Base-by-base conservation (phyloP, 1,140 invertebrate genomes). In the Epicauta chinensis region DNA sequence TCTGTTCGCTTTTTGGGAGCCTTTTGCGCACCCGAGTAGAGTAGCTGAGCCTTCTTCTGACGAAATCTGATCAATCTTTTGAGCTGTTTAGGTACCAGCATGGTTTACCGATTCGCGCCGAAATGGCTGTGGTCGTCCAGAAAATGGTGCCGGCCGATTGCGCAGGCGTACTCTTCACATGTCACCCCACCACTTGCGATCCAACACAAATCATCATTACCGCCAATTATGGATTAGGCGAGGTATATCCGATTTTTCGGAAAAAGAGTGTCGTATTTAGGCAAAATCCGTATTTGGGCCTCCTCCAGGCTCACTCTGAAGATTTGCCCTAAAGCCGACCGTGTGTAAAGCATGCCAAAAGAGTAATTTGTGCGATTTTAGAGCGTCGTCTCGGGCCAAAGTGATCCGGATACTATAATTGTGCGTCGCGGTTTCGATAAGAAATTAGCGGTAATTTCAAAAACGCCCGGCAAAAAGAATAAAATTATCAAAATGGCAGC, bases 81-180 rank as follows among this genome's bases (percentile, higher is more conserved):
- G n/a, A n/a, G n/a, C n/a, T n/a, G n/a, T n/a, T n/a, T n/a, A n/a
- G n/a, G n/a, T 76, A 81, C 62, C 80, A 82, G 58, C 75, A 82
- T 61, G 86, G 87, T 1, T 78, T 87, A 62, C 68, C 73, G 9
- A 70, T 89, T 31, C 70, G 75, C 35, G 73, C 78, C 2, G 73
- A 77, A 12, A 88, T 91, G 77, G 88, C 78, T 2, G 88, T 93
- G n/a, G 87, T 90, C 11, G 74, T 93, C 3, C 90, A 93, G 66
- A 75, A 78, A 61, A 83, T 92, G 81, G 81, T 89, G 10, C 58
- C 73, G 16, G 76, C 87, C 6, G 78, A 83, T 34, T 71, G 75
- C 1, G 84, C 89, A 11, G 87, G 90, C 7, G 89, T 92, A 0
- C 70, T 92, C 64, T 92, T 92, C 66, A 89, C 89, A 0, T 74